Evolutionary conservation across 1,140 invertebrate species (phyloP), one percentile per base, ranked within the genome.

Genomic region (Drosophila rufa): DNA sequence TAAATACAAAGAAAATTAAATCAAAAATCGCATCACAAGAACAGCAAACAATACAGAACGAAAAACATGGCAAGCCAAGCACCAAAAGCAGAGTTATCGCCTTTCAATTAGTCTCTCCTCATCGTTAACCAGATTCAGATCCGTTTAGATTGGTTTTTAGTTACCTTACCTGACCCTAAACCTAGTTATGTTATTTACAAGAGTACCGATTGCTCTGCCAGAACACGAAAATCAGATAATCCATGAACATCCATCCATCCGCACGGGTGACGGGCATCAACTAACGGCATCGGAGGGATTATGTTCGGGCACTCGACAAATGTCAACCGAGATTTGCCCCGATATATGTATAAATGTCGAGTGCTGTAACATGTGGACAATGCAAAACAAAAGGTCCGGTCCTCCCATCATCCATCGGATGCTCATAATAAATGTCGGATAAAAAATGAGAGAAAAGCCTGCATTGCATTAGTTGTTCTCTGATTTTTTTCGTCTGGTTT

Each of bases 221-320:
- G 60, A 70, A 82, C 83, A 90, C 85, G 85, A 90, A 90, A 90
- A 91, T 85, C 85, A 90, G 85, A 90, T 90, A 90, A 90, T 90
- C 75, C 68, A 90, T 90, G 85, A 85, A 80, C 85, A 90, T 85
- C 85, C 51, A 55, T 79, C 76, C 75, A 58, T 79, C 69, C 75
- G 22, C 25, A 33, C 17, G 25, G 68, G 69, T 73, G 82, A 91
- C 30, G 65, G 61, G 55, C 74, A 80, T 80, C 61, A 89, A 89
- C 80, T 62, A 50, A 60, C 70, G 15, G 67, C 67, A 59, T 59
- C 45, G 67, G n/a, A 42, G 67, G 68, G 55, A 74, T 74, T 74
- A 73, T 74, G 67, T 74, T 73, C 68, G 30, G 36, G 17, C 55
- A 51, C 67, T 59, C 67, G 51, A 42, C 45, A 50, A 73, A 73